Evolutionary conservation across 2,113 vertebrate species (phyloP).

Genomic region (Cheilinus undulatus): DNA sequence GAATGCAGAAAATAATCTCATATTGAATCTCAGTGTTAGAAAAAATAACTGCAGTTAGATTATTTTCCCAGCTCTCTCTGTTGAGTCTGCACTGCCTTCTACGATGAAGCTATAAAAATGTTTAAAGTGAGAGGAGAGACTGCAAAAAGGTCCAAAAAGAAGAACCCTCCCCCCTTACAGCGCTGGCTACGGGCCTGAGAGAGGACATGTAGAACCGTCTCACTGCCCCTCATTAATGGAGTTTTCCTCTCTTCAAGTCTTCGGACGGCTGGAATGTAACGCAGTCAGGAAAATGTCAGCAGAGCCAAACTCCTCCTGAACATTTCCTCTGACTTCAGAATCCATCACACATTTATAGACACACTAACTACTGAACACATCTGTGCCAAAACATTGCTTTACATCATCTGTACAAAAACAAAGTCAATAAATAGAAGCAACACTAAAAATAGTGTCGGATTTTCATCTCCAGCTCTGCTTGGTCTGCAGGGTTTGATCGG

Average conservation of each 20-base stretch:
- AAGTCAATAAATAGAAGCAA: constrained; percentile 54
- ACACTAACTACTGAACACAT: constrained; percentile 51
- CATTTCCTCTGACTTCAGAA: constrained; percentile 22
- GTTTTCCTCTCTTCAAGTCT: constrained; percentile 34
- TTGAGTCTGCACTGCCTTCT: too few species aligned
- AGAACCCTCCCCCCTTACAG: too few species aligned
- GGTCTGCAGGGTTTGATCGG: neutral
- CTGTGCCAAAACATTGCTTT: constrained; percentile 41
- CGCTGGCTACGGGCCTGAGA: too few species aligned
- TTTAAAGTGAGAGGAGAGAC: too few species aligned
- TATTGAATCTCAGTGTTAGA: too few species aligned
- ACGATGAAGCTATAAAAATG: too few species aligned
- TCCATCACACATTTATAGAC: constrained; percentile 42
- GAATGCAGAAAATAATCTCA: too few species aligned
- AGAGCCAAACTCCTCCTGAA: constrained; percentile 32
- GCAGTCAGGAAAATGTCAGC: constrained; percentile 35
- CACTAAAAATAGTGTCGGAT: constrained; percentile 33
- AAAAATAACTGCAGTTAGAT: too few species aligned
- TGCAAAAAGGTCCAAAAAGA: too few species aligned
- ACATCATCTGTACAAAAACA: constrained; percentile 53
- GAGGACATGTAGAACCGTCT: constrained; percentile 41
- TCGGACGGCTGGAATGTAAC: constrained; percentile 65
- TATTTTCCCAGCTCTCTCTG: too few species aligned
- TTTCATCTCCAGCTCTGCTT: neutral
- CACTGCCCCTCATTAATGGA: constrained; percentile 35